Evolutionary conservation across 1,140 invertebrate species (phyloP), one percentile per base, ranked within the genome.

Genomic region (Colletes latitarsis): DNA sequence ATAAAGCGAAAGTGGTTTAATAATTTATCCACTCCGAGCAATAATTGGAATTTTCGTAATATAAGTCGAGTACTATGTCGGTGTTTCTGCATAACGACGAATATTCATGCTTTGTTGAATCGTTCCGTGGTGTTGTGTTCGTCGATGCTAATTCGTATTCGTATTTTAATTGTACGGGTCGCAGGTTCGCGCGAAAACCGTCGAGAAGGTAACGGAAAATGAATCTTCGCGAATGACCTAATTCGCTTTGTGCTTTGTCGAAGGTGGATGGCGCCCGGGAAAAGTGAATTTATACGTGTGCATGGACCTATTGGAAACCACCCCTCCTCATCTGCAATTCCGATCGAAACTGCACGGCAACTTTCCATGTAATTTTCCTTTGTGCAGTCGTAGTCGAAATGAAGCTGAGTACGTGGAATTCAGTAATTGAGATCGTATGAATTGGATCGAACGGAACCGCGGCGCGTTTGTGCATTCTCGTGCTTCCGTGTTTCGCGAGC

Each of bases 301-400:
- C 60, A 66, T 66, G 64, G 77, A 73, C 62, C 60, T 30, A 64
- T 66, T 71, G 17, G 30, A 52, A 66, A 30, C 21, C 30, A 30
- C 30, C 30, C 21, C 19, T 17, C 41, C 21, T 79, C 77, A 73
- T 79, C 52, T 79, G 77, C 69, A 79, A 79, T 79, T 73, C 77
- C 52, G 58, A 79, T 73, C 60, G 69, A 73, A 73, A 79, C 77
- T 79, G 60, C 41, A 19, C 58, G 49, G 77, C 77, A 79, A 79
- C 70, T 79, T 79, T 79, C 77, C 58, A 46, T 71, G 70, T 79
- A 79, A 79, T 79, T 79, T 79, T 79, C 69, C 77, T 79, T 79
- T 79, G 77, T 79, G 60, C 52, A 39, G 60, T 41, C 10, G 49
- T 57, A 79, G 58, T 55, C 52, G 70, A 64, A 79, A 79, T 57